Percentiles rank a stretch among this genome's conserved stretches.
Evolutionary conservation across 2,113 vertebrate species (phyloP).

Genomic region (Phrynosoma blainvillii): DNA sequence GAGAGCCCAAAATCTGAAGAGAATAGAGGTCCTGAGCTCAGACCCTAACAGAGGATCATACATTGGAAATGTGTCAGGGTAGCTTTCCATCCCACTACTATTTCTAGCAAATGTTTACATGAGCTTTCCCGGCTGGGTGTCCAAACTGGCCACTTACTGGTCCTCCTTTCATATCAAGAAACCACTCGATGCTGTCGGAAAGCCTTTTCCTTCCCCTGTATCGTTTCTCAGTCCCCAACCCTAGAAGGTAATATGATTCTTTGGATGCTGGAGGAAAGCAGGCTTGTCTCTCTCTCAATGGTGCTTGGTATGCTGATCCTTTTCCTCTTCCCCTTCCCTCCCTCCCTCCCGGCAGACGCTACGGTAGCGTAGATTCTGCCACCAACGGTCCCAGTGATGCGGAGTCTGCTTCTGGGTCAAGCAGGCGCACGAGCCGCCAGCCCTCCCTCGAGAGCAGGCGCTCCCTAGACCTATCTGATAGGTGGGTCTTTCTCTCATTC

Average conservation of each 20-base stretch:
- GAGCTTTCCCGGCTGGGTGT: too few relatives aligned
- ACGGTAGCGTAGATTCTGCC: constrained; percentile 94
- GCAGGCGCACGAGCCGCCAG: constrained; percentile 88
- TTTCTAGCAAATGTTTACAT: too few relatives aligned
- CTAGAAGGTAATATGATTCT: not conserved
- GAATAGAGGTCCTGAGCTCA: too few relatives aligned
- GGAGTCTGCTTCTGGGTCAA: constrained; percentile 91
- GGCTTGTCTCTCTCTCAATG: constrained; percentile 36
- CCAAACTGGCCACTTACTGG: too few relatives aligned
- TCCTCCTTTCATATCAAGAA: too few relatives aligned
- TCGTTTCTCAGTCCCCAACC: not conserved
- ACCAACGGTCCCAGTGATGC: constrained; percentile 89
- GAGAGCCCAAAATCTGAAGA: not conserved
- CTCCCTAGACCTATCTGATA: constrained; percentile 86
- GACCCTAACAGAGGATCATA: too few relatives aligned
- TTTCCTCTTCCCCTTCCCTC: constrained; percentile 73
- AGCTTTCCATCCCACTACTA: too few relatives aligned
- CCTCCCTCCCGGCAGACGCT: constrained; percentile 79
- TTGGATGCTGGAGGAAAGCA: not conserved
- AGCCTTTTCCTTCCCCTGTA: not conserved
- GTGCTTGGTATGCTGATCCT: constrained; percentile 73
- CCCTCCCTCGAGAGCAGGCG: constrained; percentile 93
- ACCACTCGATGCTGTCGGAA: not conserved
- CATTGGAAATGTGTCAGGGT: too few relatives aligned
- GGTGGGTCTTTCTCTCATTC: constrained; percentile 80